These are phyloP conservation scores for Cephalopachus bancanus DNA, from an alignment of 2,797 vertebrate species.

Conservation along the genomic window DNA sequence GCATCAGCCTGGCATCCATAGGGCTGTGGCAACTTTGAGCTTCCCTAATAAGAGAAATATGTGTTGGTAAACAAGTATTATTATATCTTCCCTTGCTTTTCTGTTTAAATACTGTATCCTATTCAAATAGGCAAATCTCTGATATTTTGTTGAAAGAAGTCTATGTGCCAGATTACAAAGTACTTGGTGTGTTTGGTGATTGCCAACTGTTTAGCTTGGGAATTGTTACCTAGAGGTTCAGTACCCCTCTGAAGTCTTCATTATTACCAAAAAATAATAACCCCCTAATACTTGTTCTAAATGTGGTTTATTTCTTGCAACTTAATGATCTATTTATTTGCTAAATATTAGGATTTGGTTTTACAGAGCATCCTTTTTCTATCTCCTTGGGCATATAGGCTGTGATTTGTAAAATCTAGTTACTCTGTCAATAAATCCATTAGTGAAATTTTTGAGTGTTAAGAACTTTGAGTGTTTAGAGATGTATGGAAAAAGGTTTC, in stretches of 20 bases:
- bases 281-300: neutral
- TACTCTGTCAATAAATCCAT: neutral
- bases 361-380: conserved; percentile 22
- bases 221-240: conserved; percentile 22
- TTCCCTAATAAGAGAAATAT: neutral
- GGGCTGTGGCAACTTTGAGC: neutral
- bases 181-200: conserved; percentile 35
- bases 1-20: neutral
- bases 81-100: conserved; percentile 47
- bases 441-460: conserved; percentile 7
- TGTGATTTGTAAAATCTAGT: neutral
- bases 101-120: conserved; percentile 27
- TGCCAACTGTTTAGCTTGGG: neutral
- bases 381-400: neutral
- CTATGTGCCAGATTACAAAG: neutral
- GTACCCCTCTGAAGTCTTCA: conserved; percentile 1
- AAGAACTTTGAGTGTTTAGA: conserved; percentile 19
- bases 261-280: conserved; percentile 46
- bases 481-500: neutral
- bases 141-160: conserved; percentile 58
- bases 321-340: conserved; percentile 53
- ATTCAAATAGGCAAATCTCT: conserved; percentile 20
- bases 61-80: neutral
- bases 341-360: conserved; percentile 33
- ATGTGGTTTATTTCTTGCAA: conserved; percentile 31